phyloP scores from a whole-genome alignment of 2,797 vertebrate genomes.

The Oreonectes daqikongensis region DNA sequence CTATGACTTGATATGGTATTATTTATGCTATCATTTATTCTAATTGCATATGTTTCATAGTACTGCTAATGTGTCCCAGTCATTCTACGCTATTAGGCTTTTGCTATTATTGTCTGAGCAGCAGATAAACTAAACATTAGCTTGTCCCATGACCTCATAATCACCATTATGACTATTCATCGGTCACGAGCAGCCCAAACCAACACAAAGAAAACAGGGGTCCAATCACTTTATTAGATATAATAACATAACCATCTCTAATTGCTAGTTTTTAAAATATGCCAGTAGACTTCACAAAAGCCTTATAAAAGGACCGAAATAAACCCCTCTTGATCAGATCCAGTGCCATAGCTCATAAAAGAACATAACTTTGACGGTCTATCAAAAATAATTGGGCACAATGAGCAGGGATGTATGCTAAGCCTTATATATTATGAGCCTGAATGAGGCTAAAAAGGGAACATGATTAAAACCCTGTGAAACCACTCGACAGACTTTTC shows the following conservation, averaged over 20 bases:
- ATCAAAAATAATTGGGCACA: constrained; percentile 44
- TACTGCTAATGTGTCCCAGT: background rate
- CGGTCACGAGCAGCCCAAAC: constrained; percentile 13
- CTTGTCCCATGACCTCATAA: constrained; percentile 12
- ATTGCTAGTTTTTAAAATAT: constrained; percentile 38
- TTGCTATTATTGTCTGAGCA: background rate
- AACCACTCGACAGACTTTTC: constrained; percentile 21
- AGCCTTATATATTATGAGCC: constrained; percentile 19
- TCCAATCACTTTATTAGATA: constrained; percentile 52
- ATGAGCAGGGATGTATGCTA: constrained; percentile 19
- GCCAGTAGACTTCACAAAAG: background rate
- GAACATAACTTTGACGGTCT: constrained; percentile 29
- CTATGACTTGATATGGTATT: background rate
- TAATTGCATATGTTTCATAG: too few relatives aligned
- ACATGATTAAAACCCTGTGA: background rate
- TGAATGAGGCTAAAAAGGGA: constrained; percentile 12
- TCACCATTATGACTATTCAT: background rate
- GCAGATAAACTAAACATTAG: background rate
- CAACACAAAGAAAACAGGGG: constrained; percentile 24
- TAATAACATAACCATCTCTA: constrained; percentile 31
- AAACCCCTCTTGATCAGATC: constrained; percentile 20
- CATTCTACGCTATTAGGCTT: background rate
- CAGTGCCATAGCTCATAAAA: constrained; percentile 28
- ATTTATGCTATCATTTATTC: background rate
- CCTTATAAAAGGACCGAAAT: background rate